Percentiles rank a stretch among this genome's conserved stretches.
Conservation (phyloP, 2,888 invertebrate species). For the Uloborus plumipes region DNA sequence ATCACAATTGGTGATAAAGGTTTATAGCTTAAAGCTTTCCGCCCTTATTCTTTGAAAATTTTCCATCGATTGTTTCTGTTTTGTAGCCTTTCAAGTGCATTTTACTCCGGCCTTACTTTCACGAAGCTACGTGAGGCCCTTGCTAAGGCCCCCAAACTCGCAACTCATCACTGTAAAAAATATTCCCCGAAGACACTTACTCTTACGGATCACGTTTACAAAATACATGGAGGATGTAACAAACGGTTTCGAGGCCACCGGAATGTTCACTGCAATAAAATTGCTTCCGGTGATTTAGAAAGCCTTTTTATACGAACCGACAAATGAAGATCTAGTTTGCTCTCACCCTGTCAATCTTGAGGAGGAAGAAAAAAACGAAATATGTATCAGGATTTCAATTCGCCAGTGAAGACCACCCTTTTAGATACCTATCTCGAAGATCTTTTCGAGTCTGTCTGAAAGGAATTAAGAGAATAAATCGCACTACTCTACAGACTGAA, state of each 20-base stretch:
- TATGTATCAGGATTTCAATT: slow-evolving; percentile 60
- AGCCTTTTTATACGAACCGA: slow-evolving; percentile 48
- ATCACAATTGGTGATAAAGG: slow-evolving; percentile 60
- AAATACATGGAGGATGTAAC: slow-evolving; percentile 55
- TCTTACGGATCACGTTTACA: slow-evolving; percentile 55
- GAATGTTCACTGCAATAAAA: slow-evolving; percentile 51
- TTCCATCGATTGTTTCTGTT: slow-evolving; percentile 62
- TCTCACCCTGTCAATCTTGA: slow-evolving; percentile 20
- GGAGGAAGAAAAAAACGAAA: slow-evolving; percentile 33
- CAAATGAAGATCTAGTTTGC: slow-evolving; percentile 55
- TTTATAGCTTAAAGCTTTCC: slow-evolving; percentile 61
- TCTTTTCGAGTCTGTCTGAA: no score
- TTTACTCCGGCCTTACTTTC: slow-evolving; percentile 59
- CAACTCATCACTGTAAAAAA: slow-evolving; percentile 51
- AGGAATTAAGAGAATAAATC: no score
- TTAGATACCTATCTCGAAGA: no score
- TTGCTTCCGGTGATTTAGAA: slow-evolving; percentile 57
- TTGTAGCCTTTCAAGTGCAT: slow-evolving; percentile 60
- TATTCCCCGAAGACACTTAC: slow-evolving; percentile 56
- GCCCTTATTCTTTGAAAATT: slow-evolving; percentile 48
- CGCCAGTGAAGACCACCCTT: background rate
- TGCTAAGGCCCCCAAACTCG: slow-evolving; percentile 38
- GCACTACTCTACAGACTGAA: no score
- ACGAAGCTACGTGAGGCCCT: slow-evolving; percentile 49
- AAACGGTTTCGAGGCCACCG: slow-evolving; percentile 36